A percentile compares a stretch with the other conserved stretches of the same genome.
Conservation (phyloP, 2,113 vertebrate genomes). For the Anolis carolinensis region DNA sequence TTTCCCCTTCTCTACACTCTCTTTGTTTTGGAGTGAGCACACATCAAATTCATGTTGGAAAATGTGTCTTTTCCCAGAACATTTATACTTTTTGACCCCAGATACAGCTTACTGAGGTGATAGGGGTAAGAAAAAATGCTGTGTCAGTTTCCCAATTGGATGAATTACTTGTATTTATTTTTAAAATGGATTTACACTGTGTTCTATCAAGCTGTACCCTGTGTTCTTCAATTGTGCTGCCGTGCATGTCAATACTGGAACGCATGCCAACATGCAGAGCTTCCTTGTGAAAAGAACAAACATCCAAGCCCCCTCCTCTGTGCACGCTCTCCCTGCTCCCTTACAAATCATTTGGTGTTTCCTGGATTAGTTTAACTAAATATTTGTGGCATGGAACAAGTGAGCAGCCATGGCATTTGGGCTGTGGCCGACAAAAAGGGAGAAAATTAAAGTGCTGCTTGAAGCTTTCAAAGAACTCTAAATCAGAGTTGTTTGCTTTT, state of each 20-base stretch:
- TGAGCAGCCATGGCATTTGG: conserved; percentile 44
- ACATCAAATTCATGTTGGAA: not conserved
- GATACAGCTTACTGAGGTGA: not conserved
- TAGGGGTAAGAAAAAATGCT: not conserved
- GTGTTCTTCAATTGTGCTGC: not conserved
- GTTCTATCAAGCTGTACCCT: not conserved
- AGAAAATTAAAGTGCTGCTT: conserved; percentile 56
- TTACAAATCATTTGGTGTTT: fast-evolving
- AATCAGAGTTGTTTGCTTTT: conserved; percentile 34
- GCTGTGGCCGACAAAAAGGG: conserved; percentile 49
- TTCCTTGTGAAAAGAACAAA: conserved; percentile 9
- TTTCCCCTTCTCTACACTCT: not conserved
- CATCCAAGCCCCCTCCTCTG: not conserved
- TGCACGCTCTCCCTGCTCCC: not conserved
- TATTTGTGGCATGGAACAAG: conserved; percentile 52
- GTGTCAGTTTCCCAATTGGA: not conserved
- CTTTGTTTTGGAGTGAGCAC: not conserved
- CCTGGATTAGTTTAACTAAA: conserved; percentile 47
- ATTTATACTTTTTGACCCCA: not conserved
- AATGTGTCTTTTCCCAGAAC: not conserved
- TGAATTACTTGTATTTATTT: conserved; percentile 16
- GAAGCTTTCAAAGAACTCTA: conserved; percentile 63
- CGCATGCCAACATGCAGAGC: not conserved
- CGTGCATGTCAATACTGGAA: not conserved
- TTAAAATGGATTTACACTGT: conserved; percentile 19